A percentile compares a stretch with the other conserved stretches of the same genome.
Conservation (phyloP, 2,888 invertebrate species). For the Gibbula magus region DNA sequence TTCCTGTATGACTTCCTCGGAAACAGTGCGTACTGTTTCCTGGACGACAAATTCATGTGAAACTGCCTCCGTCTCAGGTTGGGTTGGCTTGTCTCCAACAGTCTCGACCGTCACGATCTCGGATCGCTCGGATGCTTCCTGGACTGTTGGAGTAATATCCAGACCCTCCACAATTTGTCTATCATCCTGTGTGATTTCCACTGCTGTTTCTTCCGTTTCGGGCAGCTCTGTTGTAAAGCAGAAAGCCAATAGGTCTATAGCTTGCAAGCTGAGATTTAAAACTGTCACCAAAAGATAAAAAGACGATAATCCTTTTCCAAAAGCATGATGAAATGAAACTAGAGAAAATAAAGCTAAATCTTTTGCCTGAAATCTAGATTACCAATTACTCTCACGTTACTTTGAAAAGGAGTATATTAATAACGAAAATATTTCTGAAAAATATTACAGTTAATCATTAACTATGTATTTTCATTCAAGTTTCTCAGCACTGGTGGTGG, state of each 20-base stretch:
- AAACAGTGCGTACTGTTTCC: constrained; percentile 40
- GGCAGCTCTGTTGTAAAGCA: constrained; percentile 26
- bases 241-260: not conserved
- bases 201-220: constrained; percentile 25
- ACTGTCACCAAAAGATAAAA: too few relatives aligned
- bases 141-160: constrained; percentile 55
- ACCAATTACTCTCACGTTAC: too few relatives aligned
- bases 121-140: constrained; percentile 54
- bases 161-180: constrained; percentile 60
- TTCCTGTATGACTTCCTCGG: constrained; percentile 35
- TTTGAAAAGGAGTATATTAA: too few relatives aligned
- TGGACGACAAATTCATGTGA: constrained; percentile 61
- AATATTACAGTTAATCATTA: too few relatives aligned
- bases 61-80: constrained; percentile 66
- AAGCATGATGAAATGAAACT: too few relatives aligned
- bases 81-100: constrained; percentile 52
- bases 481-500: too few relatives aligned
- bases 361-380: too few relatives aligned
- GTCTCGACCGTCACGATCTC: constrained; percentile 61
- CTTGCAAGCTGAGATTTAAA: too few relatives aligned
- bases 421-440: too few relatives aligned
- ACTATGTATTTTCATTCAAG: too few relatives aligned
- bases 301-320: too few relatives aligned
- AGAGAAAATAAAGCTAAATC: too few relatives aligned
- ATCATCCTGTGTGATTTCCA: constrained; percentile 31